phyloP scores from a whole-genome alignment of 2,888 invertebrate species.

The Laothoe populi region DNA sequence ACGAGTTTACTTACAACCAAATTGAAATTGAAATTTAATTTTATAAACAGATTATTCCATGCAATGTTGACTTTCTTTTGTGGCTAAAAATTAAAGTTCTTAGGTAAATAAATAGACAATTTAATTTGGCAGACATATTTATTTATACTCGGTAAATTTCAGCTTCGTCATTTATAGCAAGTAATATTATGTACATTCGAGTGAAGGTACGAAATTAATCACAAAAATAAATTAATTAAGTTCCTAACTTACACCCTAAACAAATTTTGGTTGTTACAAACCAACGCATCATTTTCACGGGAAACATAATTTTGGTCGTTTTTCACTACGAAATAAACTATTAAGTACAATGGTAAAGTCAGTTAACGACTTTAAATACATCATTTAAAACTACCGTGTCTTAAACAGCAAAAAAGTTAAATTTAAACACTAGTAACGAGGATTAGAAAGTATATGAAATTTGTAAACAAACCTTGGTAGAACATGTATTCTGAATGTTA shows the following conservation, averaged over 20 bases:
- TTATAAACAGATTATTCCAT: too few species aligned
- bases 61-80: background rate
- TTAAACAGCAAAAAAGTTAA: slow-evolving; percentile 21
- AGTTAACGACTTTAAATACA: slow-evolving; percentile 69
- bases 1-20: too few species aligned
- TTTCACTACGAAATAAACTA: slow-evolving; percentile 60
- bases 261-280: slow-evolving; percentile 74
- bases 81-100: background rate
- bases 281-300: slow-evolving; percentile 56
- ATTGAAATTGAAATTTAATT: too few species aligned
- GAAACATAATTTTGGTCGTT: slow-evolving; percentile 69
- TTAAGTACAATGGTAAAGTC: slow-evolving; percentile 66
- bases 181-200: slow-evolving; percentile 79
- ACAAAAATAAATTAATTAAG: slow-evolving; percentile 78
- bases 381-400: slow-evolving; percentile 42
- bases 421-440: slow-evolving; percentile 14
- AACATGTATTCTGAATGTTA: slow-evolving; percentile 27
- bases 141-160: slow-evolving; percentile 82
- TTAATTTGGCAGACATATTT: slow-evolving; percentile 84
- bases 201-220: slow-evolving; percentile 78
- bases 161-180: slow-evolving; percentile 79
- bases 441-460: slow-evolving; percentile 13
- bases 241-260: slow-evolving; percentile 68
- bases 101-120: slow-evolving; percentile 57
- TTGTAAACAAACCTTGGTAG: slow-evolving; percentile 5